Evolutionary conservation across 2,113 vertebrate species (phyloP).

Genomic region (Bucco capensis): DNA sequence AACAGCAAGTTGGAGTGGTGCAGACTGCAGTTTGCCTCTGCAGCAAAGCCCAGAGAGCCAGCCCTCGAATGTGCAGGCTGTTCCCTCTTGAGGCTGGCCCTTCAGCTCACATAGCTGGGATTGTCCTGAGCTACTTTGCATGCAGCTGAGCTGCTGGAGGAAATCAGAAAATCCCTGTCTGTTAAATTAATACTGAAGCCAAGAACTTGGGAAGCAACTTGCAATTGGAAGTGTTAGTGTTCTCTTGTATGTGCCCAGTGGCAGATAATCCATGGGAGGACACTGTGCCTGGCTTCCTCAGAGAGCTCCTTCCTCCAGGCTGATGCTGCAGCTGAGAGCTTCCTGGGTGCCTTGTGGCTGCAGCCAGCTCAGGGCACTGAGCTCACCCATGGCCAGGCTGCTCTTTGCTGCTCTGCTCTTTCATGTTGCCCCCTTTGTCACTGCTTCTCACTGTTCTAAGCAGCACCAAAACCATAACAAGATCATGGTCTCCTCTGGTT

Average conservation of each 20-base stretch:
- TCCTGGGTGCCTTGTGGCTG: background rate
- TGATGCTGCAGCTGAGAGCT: background rate
- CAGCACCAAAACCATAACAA: background rate
- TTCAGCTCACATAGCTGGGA: background rate
- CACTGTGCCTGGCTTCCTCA: background rate
- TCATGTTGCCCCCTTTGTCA: background rate
- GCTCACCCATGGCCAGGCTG: background rate
- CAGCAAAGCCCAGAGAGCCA: background rate
- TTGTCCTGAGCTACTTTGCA: background rate
- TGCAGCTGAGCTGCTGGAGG: background rate
- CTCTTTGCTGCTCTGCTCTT: background rate
- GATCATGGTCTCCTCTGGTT: background rate
- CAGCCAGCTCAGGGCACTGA: background rate
- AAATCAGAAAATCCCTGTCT: background rate
- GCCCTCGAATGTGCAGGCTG: background rate
- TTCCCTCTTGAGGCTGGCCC: background rate
- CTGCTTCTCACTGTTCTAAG: background rate
- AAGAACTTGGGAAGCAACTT: background rate
- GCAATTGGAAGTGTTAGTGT: background rate
- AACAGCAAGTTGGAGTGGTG: accelerated
- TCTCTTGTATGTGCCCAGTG: background rate
- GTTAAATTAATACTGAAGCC: background rate
- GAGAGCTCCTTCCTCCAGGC: background rate
- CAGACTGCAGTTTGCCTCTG: background rate
- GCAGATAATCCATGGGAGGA: background rate